Percentiles rank a stretch among this genome's conserved stretches.
Conservation (phyloP, 2,797 vertebrate species). For the Sarcophilus harrisii region DNA sequence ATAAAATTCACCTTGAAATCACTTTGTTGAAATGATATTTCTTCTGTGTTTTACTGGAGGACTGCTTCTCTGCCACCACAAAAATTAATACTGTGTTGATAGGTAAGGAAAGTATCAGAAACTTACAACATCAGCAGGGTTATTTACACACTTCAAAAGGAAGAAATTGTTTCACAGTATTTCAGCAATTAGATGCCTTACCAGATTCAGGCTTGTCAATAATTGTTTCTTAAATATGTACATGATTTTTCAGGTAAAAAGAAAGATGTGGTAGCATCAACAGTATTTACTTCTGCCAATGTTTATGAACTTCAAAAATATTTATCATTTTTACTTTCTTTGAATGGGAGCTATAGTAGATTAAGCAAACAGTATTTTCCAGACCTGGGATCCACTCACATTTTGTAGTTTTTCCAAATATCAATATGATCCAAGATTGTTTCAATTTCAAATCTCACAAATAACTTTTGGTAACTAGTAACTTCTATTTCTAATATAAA, state of each 20-base stretch:
- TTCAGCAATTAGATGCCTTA: not conserved
- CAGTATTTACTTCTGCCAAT: not conserved
- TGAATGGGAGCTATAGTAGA: not conserved
- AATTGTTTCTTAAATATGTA: not conserved
- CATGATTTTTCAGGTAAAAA: not conserved
- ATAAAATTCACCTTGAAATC: constrained; percentile 5
- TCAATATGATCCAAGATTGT: not conserved
- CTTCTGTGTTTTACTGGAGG: constrained; percentile 12
- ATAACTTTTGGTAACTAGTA: not conserved
- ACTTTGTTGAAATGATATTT: constrained; percentile 6
- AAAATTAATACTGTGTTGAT: not conserved
- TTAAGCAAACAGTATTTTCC: not conserved
- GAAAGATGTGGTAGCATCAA: not conserved
- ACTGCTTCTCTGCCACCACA: not conserved
- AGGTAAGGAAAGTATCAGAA: not conserved
- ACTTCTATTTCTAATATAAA: not conserved
- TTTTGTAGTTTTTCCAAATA: not conserved
- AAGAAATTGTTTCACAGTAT: not conserved
- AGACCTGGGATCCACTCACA: not conserved
- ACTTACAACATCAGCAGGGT: not conserved
- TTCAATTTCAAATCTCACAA: constrained; percentile 11
- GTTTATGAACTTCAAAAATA: not conserved
- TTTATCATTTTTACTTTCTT: not conserved
- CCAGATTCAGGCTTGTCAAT: not conserved
- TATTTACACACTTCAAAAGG: not conserved